Base-by-base conservation (phyloP, 2,888 invertebrate species). In the Cheiracanthium punctorium region DNA sequence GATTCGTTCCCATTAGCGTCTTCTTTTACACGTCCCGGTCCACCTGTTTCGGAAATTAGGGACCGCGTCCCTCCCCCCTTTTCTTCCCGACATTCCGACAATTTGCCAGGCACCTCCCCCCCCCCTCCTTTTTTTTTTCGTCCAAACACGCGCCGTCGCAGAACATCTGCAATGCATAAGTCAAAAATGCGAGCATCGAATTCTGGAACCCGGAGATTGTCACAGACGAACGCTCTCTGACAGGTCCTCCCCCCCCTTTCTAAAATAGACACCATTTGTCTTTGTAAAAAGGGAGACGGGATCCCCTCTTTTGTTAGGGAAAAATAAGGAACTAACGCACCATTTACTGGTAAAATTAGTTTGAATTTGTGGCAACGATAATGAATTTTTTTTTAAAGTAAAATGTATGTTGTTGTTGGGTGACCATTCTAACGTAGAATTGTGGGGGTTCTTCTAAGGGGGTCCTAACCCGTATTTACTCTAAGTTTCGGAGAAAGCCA, bases 71-170 rank as follows among this genome's bases (percentile, higher is more conserved):
- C 20, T 64, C 29, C 12, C 14, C 30, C n/a, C 48, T 20, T 65
- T 64, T 65, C n/a, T n/a, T n/a, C n/a, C 37, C 14, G 4, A 67
- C 76, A 82, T 82, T 76, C 82, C 76, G 71, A 76, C 82, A 82
- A 82, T 82, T 82, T 82, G 82, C 82, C 76, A 82, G 82, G 72
- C 82, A 64, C 71, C n/a, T n/a, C n/a, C n/a, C n/a, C n/a, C n/a
- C n/a, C n/a, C n/a, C n/a, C n/a, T n/a, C n/a, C n/a, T n/a, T n/a
- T n/a, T n/a, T n/a, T n/a, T n/a, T n/a, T n/a, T 43, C 58, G 37
- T 52, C 33, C 14, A 24, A 72, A 71, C 74, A 81, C 74, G 81
- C 81, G 81, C n/a, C 58, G 75, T 17, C 8, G 7, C 58, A 10
- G 10, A 5, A 48, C 82, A 82, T 82, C 82, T 82, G 82, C 75